These are phyloP conservation scores for Platichthys stellatus DNA, from an alignment of 2,113 vertebrate species.

Conservation along the genomic window DNA sequence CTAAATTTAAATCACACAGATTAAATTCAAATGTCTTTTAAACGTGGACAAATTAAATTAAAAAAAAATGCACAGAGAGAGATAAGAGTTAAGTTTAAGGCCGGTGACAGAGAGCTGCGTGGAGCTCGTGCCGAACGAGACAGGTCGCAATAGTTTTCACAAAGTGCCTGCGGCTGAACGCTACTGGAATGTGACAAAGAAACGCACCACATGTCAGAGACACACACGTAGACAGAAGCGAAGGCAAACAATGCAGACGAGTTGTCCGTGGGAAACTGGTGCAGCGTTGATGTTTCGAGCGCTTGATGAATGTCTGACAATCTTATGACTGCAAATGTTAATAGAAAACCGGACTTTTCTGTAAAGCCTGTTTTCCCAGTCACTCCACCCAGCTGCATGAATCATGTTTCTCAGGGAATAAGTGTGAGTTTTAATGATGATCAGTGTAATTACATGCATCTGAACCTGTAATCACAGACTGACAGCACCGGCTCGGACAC, in stretches of 20 bases:
- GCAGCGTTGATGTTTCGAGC: conserved; percentile 4
- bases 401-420: conserved; percentile 31
- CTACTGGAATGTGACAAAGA: conserved; percentile 33
- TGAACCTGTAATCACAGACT: neutral
- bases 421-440: conserved; percentile 16
- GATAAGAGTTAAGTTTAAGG: too few species aligned
- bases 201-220: conserved; percentile 21
- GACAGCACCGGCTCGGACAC: neutral
- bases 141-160: conserved; percentile 24
- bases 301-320: conserved; percentile 49
- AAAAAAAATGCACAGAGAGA: too few species aligned
- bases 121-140: neutral
- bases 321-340: conserved; percentile 39
- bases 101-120: neutral
- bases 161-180: conserved; percentile 15
- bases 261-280: conserved; percentile 59
- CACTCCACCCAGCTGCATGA: conserved; percentile 59
- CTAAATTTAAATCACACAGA: too few species aligned
- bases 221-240: neutral
- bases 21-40: too few species aligned
- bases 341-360: conserved; percentile 40
- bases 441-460: neutral
- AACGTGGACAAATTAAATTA: too few species aligned
- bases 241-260: conserved; percentile 15
- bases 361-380: conserved; percentile 65